phyloP scores from a whole-genome alignment of 2,113 vertebrate species.

The Paradoxurus hermaphroditus region DNA sequence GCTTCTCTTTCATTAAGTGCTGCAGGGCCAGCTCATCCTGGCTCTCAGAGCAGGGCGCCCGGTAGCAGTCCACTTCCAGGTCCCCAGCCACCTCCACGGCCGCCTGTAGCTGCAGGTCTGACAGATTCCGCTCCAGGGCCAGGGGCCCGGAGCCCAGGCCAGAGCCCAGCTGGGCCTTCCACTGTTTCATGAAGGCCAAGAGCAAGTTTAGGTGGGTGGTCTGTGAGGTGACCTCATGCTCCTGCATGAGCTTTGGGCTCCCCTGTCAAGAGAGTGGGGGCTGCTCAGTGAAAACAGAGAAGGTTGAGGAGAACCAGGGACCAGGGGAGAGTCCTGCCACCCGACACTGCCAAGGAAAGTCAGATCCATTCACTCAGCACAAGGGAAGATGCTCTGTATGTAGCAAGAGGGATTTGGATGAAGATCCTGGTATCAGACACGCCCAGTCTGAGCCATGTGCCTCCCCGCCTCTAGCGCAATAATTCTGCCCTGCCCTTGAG shows the following conservation, averaged over 20 bases:
- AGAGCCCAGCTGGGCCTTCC: constrained; percentile 68
- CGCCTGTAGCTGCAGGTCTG: constrained; percentile 69
- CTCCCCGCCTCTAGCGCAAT: neutral
- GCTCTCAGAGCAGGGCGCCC: constrained; percentile 54
- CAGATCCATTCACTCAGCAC: neutral
- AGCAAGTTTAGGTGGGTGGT: constrained; percentile 84
- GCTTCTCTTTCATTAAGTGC: constrained; percentile 74
- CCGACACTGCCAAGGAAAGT: neutral
- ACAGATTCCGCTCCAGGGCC: constrained; percentile 52
- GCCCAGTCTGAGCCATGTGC: fast-evolving
- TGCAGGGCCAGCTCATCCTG: constrained; percentile 74
- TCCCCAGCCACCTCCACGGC: constrained; percentile 63
- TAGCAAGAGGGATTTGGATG: neutral
- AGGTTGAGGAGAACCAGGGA: neutral
- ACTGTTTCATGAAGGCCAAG: constrained; percentile 78
- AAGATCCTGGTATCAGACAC: neutral
- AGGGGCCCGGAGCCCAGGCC: neutral
- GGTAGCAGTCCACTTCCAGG: constrained; percentile 76
- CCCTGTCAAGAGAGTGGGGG: constrained; percentile 77
- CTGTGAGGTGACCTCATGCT: constrained; percentile 81
- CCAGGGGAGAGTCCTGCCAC: neutral
- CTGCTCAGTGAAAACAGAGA: neutral
- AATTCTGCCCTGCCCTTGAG: neutral
- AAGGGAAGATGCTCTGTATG: neutral
- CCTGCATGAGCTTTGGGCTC: constrained; percentile 79